Evolutionary conservation across 2,888 invertebrate genomes (phyloP).

Genomic region (Temnothorax unifasciatus): DNA sequence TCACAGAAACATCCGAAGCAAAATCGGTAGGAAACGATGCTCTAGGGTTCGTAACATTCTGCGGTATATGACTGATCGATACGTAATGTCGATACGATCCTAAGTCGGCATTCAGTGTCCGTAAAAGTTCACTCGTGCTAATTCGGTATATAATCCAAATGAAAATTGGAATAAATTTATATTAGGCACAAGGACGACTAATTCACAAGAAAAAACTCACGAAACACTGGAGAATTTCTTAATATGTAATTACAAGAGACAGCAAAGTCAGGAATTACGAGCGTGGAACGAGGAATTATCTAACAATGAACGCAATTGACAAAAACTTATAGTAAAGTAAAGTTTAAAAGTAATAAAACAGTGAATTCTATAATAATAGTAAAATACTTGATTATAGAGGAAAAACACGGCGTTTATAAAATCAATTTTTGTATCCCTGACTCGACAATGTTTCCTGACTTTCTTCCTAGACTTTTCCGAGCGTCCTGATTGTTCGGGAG

Average conservation of each 20-base stretch:
- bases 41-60: slow-evolving; percentile 55
- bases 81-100: slow-evolving; percentile 45
- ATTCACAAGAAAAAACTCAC: slow-evolving; percentile 22
- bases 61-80: slow-evolving; percentile 44
- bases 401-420: not conserved
- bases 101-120: slow-evolving; percentile 67
- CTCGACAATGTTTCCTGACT: slow-evolving; percentile 76
- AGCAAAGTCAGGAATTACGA: slow-evolving; percentile 52
- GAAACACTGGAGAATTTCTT: slow-evolving; percentile 34
- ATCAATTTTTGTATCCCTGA: slow-evolving; percentile 59
- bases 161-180: slow-evolving; percentile 31
- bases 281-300: not conserved
- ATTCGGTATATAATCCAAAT: slow-evolving; percentile 41
- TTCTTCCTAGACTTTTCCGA: slow-evolving; percentile 66
- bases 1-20: slow-evolving; percentile 62
- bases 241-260: slow-evolving; percentile 27
- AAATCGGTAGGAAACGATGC: slow-evolving; percentile 48
- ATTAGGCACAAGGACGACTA: slow-evolving; percentile 43
- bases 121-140: slow-evolving; percentile 63
- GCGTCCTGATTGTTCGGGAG: slow-evolving; percentile 69
- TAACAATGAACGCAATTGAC: not conserved
- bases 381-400: not conserved
- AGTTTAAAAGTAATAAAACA: slow-evolving; percentile 27
- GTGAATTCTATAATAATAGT: not conserved
- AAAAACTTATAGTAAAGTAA: not conserved